These are phyloP conservation scores for Meda fulgida DNA, from an alignment of 2,797 vertebrate species.

Conservation along the genomic window DNA sequence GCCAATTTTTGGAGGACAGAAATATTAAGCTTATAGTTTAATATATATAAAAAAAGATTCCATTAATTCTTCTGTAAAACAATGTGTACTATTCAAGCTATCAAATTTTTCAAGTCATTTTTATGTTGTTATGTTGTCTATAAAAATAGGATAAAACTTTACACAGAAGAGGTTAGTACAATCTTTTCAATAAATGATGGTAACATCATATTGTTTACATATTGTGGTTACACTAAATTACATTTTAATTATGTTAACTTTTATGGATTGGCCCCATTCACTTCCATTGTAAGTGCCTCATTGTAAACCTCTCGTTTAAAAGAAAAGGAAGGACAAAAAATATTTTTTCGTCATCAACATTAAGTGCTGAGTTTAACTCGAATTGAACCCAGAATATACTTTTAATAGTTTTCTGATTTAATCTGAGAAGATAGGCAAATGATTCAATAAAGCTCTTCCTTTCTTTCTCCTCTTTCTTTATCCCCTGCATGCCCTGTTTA, in stretches of 20 bases:
- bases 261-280: background rate
- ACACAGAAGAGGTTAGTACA: background rate
- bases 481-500: conserved; percentile 12
- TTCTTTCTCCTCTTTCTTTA: conserved; percentile 44
- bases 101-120: background rate
- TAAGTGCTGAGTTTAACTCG: background rate
- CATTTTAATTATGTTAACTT: background rate
- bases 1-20: background rate
- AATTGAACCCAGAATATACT: background rate
- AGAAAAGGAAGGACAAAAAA: background rate
- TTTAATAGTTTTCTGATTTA: background rate
- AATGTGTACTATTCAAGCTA: background rate
- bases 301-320: background rate
- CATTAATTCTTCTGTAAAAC: background rate
- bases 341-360: background rate
- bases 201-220: background rate
- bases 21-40: background rate
- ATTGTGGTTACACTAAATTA: background rate
- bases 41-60: background rate
- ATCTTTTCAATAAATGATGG: background rate
- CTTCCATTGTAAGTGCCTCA: background rate
- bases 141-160: no score
- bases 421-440: conserved; percentile 34
- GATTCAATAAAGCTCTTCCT: conserved; percentile 48
- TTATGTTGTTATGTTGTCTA: background rate